Evolutionary conservation across 1,140 invertebrate species (phyloP).

Genomic region (Rhagoletis zephyria): DNA sequence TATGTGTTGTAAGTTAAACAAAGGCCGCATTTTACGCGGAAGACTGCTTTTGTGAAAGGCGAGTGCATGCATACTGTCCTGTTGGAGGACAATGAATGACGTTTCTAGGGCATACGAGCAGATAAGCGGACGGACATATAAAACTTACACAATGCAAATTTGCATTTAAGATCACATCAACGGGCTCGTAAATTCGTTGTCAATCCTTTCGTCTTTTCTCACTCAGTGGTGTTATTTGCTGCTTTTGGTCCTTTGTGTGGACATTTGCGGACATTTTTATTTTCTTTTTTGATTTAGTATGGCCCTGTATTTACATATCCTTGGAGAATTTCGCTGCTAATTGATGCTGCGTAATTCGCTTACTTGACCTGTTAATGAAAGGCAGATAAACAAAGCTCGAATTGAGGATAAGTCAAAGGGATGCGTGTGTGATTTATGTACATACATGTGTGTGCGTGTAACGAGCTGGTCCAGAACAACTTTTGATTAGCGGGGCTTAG

Average conservation of each 20-base stretch:
- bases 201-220: conserved; percentile 8
- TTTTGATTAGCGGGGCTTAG: neutral
- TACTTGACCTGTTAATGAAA: conserved; percentile 50
- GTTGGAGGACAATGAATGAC: conserved; percentile 13
- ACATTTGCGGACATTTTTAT: conserved; percentile 50
- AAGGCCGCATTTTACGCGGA: neutral
- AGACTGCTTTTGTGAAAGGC: conserved; percentile 3
- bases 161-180: conserved; percentile 51
- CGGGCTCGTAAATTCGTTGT: conserved; percentile 33
- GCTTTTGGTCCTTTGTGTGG: conserved; percentile 36
- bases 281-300: conserved; percentile 50
- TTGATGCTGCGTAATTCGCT: conserved; percentile 51
- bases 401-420: neutral
- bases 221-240: neutral
- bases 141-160: conserved; percentile 39
- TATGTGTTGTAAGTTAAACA: neutral
- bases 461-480: neutral
- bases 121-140: neutral
- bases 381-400: conserved; percentile 15
- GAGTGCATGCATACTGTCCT: neutral
- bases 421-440: neutral
- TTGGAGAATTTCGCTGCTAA: neutral
- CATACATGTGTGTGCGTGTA: neutral
- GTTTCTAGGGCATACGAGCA: neutral
- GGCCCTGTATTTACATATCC: neutral